Conservation (phyloP, 2,797 vertebrate genomes). For the Tympanoctomys barrerae region DNA sequence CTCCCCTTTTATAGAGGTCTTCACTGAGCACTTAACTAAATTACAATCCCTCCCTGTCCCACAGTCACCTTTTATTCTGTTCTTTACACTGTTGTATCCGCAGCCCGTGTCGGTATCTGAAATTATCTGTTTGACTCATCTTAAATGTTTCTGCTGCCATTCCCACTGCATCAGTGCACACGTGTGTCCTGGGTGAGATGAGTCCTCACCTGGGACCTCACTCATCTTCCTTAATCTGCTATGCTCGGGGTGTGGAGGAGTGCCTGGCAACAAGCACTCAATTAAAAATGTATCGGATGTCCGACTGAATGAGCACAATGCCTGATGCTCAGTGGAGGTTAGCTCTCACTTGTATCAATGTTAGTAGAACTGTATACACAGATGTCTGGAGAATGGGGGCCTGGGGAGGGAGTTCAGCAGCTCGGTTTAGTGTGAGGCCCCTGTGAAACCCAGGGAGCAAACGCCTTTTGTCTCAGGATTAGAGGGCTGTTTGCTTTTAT, state of each 20-base stretch:
- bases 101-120: neutral
- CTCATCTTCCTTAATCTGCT: neutral
- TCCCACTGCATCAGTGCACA: neutral
- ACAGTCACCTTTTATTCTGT: neutral
- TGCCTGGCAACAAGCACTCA: neutral
- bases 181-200: neutral
- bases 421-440: neutral
- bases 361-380: neutral
- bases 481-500: constrained; percentile 57
- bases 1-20: neutral
- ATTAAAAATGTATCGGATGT: neutral
- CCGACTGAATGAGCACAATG: neutral
- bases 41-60: neutral
- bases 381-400: neutral
- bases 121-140: neutral
- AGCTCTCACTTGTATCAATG: neutral
- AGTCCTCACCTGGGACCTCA: neutral
- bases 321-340: neutral
- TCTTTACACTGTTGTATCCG: neutral
- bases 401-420: neutral
- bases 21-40: neutral
- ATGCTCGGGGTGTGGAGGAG: neutral
- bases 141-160: neutral
- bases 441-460: neutral
- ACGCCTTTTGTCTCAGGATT: constrained; percentile 49